Conservation (phyloP, 2,797 vertebrate genomes). For the Anguilla pacifica region DNA sequence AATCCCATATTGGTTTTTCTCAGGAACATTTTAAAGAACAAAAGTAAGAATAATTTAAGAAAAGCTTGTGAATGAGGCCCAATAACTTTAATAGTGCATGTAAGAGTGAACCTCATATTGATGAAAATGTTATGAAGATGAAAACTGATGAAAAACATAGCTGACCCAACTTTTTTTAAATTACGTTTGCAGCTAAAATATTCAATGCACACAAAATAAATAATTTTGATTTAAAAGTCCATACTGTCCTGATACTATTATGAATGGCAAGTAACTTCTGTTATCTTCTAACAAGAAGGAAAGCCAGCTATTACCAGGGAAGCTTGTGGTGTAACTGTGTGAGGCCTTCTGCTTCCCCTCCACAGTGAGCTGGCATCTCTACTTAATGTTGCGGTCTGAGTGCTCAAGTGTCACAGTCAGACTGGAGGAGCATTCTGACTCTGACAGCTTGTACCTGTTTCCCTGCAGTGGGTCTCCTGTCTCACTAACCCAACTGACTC, state of each 20-base stretch:
- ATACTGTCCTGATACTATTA: no score
- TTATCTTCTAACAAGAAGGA: not conserved
- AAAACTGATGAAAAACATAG: no score
- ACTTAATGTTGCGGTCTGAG: constrained; percentile 9
- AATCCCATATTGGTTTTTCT: no score
- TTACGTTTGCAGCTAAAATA: not conserved
- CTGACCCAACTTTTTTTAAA: not conserved
- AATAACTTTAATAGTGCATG: no score
- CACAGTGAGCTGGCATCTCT: constrained; percentile 9
- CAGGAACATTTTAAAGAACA: no score
- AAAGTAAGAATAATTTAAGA: no score
- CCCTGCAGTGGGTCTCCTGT: not conserved
- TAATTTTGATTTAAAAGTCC: no score
- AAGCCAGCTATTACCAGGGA: not conserved
- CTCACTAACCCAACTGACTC: not conserved
- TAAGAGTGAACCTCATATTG: no score
- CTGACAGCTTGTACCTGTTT: not conserved
- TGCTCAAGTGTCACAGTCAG: not conserved
- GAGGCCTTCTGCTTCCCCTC: not conserved
- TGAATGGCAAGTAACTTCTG: no score
- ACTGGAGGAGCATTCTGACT: not conserved
- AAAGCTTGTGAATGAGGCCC: no score
- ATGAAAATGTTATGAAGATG: no score
- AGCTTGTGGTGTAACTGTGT: not conserved
- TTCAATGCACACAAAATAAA: no score